Evolutionary conservation across 2,888 invertebrate genomes (phyloP), one percentile per base, ranked within the genome.

Genomic region (Protophormia terraenovae): DNA sequence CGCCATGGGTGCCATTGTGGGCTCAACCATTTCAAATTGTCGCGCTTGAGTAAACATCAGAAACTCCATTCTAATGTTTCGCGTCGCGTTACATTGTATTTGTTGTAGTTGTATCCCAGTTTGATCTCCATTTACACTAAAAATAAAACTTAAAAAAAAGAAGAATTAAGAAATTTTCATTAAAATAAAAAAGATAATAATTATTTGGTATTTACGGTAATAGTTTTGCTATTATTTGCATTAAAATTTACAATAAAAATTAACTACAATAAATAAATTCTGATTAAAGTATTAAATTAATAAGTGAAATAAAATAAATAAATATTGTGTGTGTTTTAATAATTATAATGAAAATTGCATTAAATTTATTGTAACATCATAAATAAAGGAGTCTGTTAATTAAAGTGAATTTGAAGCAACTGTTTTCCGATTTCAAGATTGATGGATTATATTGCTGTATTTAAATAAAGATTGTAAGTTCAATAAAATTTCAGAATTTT

Each of bases 41-140:
- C 88, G 89, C 90, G 91, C 91, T 90, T 91, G 90, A 91, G 90
- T 91, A 89, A 91, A 90, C 91, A 91, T 41, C 75, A 75, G 45
- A 88, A 89, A 88, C 89, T 88, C 88, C 88, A 88, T 88, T 87
- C 80, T 64, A 75, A 79, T 78, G 78, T 86, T 83, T 72, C 79
- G 87, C 75, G 86, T 83, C 86, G 87, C 85, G 67, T 86, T 78
- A 86, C 75, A 47, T 75, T 83, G 79, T 84, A 69, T 64, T 83
- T 66, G 75, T 80, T 73, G 80, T 80, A 77, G 14, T 80, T 72
- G 10, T 41, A 22, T 58, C n/a, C 16, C 50, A 67, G 53, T 76
- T 67, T 86, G 84, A 80, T 82, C 86, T 77, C 50, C 78, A 82
- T 81, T 82, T 53, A 78, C 80, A 73, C 53, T 55, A 62, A 67